Conservation (phyloP, 2,797 vertebrate species). For the Gadopsis marmoratus region DNA sequence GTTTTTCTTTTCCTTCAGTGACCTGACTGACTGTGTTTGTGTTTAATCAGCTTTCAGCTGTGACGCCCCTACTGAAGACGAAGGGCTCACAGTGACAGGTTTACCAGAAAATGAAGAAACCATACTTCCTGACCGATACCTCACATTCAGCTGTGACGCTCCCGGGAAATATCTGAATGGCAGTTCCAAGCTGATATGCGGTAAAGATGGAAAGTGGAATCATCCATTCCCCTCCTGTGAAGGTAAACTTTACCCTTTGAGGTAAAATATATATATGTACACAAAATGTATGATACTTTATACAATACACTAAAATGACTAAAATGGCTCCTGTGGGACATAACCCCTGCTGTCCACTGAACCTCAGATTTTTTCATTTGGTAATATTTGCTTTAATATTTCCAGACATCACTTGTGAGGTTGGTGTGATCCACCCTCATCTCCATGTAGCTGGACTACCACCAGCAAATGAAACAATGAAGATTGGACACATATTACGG, state of each 20-base stretch:
- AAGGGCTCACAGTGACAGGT: conserved; percentile 31
- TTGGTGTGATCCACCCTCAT: not conserved
- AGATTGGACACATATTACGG: conserved; percentile 44
- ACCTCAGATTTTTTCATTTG: not conserved
- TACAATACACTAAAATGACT: not conserved
- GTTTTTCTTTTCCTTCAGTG: not conserved
- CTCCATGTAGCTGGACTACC: conserved; percentile 33
- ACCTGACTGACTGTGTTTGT: conserved; percentile 5
- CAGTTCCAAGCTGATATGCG: conserved; percentile 49
- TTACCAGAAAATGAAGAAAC: conserved; percentile 5
- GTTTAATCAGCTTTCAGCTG: conserved; percentile 60
- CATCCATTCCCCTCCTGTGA: conserved; percentile 66
- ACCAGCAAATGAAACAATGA: not conserved
- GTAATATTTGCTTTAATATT: not conserved
- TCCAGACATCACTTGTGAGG: conserved; percentile 38
- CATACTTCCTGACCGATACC: conserved; percentile 47
- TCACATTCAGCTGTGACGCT: conserved; percentile 63
- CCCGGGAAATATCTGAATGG: conserved; percentile 50
- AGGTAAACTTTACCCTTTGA: conserved; percentile 59
- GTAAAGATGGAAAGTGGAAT: conserved; percentile 68
- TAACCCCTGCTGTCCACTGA: not conserved
- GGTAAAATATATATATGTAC: not conserved
- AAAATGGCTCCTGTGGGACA: not conserved
- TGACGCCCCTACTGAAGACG: not conserved
- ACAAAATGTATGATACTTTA: not conserved